phyloP scores from a whole-genome alignment of 1,140 invertebrate genomes.

The Xylocopa sonorina region DNA sequence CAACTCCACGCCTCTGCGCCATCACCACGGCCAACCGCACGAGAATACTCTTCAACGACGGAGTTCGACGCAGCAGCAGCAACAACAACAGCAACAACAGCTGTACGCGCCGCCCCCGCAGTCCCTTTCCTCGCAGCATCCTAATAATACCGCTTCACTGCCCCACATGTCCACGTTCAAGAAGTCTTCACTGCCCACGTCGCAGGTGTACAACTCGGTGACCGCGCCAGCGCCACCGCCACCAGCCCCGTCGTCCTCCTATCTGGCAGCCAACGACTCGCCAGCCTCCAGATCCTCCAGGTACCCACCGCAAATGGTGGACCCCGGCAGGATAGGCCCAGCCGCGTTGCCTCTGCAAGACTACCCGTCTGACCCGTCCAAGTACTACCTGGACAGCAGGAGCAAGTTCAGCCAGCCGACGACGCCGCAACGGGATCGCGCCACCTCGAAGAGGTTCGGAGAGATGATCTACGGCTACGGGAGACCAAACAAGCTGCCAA shows the following conservation, averaged over 20 bases:
- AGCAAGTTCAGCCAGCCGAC: conserved; percentile 48
- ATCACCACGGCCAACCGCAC: conserved; percentile 62
- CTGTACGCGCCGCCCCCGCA: conserved; percentile 61
- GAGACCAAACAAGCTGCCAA: conserved; percentile 79
- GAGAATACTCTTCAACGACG: conserved; percentile 66
- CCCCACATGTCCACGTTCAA: conserved; percentile 80
- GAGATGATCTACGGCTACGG: conserved; percentile 68
- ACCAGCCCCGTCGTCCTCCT: conserved; percentile 60
- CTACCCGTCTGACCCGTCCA: conserved; percentile 69
- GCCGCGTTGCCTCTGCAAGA: conserved; percentile 63
- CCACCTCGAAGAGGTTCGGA: conserved; percentile 73
- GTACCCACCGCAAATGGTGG: conserved; percentile 59
- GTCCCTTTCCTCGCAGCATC: conserved; percentile 53
- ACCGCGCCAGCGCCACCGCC: conserved; percentile 47
- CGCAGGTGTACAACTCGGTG: conserved; percentile 64
- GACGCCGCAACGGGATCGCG: conserved; percentile 48
- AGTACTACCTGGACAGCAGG: conserved; percentile 71
- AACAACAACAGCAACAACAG: too few species aligned
- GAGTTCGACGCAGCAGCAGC: conserved; percentile 62
- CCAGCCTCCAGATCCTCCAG: conserved; percentile 61
- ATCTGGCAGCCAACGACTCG: conserved; percentile 66
- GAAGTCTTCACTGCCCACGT: conserved; percentile 74
- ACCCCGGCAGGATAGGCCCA: conserved; percentile 50
- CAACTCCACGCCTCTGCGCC: conserved; percentile 77
- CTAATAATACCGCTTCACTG: conserved; percentile 64